A percentile compares a stretch with the other conserved stretches of the same genome.
phyloP scores from a whole-genome alignment of 2,888 invertebrate species.

The Steinernema scapterisci region DNA sequence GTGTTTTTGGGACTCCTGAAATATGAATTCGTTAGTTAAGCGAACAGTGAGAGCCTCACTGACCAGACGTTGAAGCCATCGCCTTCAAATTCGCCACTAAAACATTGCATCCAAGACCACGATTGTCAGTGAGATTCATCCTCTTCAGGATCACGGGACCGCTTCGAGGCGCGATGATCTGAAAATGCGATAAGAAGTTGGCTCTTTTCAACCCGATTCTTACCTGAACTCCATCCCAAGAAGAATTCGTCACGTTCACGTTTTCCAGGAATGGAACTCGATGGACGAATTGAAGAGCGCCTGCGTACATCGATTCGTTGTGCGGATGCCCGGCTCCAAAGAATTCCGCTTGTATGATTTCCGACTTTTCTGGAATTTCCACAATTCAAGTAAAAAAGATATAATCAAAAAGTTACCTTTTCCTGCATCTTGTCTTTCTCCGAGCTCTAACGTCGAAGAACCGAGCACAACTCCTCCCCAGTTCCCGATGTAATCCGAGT shows the following conservation, averaged over 20 bases:
- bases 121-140: constrained; percentile 73
- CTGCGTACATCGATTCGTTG: constrained; percentile 79
- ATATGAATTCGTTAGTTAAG: no score
- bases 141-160: constrained; percentile 51
- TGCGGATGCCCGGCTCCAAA: constrained; percentile 92
- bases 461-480: constrained; percentile 91
- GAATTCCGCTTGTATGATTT: constrained; percentile 78
- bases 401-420: constrained; percentile 6
- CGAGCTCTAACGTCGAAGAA: constrained; percentile 44
- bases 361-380: constrained; percentile 73
- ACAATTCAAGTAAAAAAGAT: neutral
- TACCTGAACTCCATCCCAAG: constrained; percentile 83
- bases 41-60: neutral
- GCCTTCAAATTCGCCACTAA: neutral
- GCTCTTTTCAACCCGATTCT: neutral
- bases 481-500: constrained; percentile 75
- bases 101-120: constrained; percentile 87
- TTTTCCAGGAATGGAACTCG: constrained; percentile 82
- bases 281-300: constrained; percentile 82
- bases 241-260: constrained; percentile 79
- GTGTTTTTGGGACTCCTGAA: constrained; percentile 44
- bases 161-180: constrained; percentile 57
- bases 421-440: neutral
- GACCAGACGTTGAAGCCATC: neutral
- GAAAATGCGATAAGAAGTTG: constrained; percentile 11